phyloP scores from a whole-genome alignment of 1,140 invertebrate genomes.

The Carcinoscorpius rotundicauda region DNA sequence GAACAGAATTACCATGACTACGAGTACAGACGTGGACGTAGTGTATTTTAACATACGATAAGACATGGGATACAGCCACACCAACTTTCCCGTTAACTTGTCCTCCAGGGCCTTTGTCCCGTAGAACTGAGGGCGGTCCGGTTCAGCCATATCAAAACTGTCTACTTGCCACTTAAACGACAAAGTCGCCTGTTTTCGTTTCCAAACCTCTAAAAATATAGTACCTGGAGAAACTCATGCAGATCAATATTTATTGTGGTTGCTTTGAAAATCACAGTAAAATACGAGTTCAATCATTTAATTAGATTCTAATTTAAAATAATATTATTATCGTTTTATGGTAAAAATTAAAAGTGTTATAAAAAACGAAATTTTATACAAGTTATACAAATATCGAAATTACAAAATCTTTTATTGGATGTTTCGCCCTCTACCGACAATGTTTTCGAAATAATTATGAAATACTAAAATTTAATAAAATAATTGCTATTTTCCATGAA shows the following conservation, averaged over 20 bases:
- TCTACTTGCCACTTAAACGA: slow-evolving; percentile 38
- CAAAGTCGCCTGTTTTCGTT: slow-evolving; percentile 31
- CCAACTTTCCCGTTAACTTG: slow-evolving; percentile 27
- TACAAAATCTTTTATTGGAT: no score
- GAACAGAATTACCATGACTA: slow-evolving; percentile 30
- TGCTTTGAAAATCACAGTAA: not conserved
- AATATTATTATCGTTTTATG: no score
- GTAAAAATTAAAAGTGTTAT: no score
- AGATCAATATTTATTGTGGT: not conserved
- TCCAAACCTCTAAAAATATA: slow-evolving; percentile 38
- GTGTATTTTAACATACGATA: slow-evolving; percentile 29
- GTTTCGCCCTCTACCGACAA: no score
- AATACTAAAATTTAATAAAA: no score
- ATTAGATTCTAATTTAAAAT: no score
- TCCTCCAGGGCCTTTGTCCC: slow-evolving; percentile 28
- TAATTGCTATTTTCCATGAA: no score
- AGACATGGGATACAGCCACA: slow-evolving; percentile 30
- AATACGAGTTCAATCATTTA: no score
- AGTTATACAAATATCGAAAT: no score
- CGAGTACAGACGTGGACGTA: slow-evolving; percentile 28
- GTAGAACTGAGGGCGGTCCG: slow-evolving; percentile 34
- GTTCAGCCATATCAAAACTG: slow-evolving; percentile 35
- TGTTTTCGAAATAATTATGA: no score
- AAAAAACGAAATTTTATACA: no score
- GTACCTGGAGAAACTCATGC: slow-evolving; percentile 28